A percentile compares a stretch with the other conserved stretches of the same genome.
phyloP scores from a whole-genome alignment of 2,797 vertebrate species.

The Phalanger gymnotis region DNA sequence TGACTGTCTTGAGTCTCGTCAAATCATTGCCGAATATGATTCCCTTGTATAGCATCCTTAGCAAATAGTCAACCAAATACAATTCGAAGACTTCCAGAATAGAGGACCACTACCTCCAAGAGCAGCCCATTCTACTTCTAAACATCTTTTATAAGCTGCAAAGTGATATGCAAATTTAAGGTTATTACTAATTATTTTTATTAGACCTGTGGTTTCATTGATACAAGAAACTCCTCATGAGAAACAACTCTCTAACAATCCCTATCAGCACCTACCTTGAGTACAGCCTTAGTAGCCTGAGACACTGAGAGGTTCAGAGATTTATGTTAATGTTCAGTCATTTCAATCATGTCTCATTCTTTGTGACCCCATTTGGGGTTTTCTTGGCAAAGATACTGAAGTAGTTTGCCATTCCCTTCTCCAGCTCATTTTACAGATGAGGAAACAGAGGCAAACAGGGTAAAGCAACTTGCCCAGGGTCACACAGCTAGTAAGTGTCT shows the following conservation, averaged over 20 bases:
- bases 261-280: background rate
- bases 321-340: background rate
- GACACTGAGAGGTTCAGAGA: background rate
- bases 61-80: background rate
- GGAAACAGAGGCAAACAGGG: background rate
- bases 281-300: background rate
- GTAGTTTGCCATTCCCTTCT: background rate
- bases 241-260: background rate
- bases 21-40: background rate
- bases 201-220: background rate
- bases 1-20: background rate
- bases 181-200: background rate
- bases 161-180: background rate
- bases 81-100: background rate
- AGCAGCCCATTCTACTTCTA: background rate
- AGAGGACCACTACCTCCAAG: background rate
- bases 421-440: background rate
- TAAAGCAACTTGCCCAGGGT: background rate
- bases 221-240: background rate
- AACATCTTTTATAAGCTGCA: background rate
- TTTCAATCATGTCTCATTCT: background rate
- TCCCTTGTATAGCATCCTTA: background rate
- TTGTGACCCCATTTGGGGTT: background rate
- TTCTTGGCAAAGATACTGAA: background rate
- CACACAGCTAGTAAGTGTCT: background rate